Evolutionary conservation across 2,113 vertebrate species (phyloP).

Genomic region (Psilopsiagon aymara): DNA sequence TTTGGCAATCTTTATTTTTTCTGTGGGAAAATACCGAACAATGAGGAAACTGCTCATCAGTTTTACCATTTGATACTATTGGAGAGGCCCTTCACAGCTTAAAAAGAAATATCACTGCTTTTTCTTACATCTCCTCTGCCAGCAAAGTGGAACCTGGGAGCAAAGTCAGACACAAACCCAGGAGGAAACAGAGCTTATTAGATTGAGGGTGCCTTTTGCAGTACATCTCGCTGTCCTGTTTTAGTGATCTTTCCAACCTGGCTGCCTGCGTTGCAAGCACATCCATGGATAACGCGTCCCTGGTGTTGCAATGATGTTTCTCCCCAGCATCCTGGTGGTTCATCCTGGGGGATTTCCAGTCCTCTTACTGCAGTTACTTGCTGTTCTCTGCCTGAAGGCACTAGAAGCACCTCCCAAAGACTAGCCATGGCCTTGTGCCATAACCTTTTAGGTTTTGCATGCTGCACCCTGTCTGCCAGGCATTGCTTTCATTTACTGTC

Average conservation of each 20-base stretch:
- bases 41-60: neutral
- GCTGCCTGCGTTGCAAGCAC: neutral
- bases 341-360: neutral
- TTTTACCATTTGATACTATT: neutral
- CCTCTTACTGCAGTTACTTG: neutral
- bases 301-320: neutral
- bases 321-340: neutral
- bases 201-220: neutral
- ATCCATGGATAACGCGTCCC: accelerated
- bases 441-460: neutral
- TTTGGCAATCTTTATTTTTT: neutral
- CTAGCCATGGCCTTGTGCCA: neutral
- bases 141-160: slow-evolving; percentile 1
- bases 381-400: neutral
- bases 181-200: neutral
- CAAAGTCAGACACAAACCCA: neutral
- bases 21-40: neutral
- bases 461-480: neutral
- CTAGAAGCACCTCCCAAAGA: neutral
- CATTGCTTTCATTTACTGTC: neutral
- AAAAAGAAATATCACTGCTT: neutral
- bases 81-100: neutral
- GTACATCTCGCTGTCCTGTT: neutral
- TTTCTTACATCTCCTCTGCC: neutral
- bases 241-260: neutral